Conservation (phyloP, 2,113 vertebrate genomes). For the Regulus satrapa region DNA sequence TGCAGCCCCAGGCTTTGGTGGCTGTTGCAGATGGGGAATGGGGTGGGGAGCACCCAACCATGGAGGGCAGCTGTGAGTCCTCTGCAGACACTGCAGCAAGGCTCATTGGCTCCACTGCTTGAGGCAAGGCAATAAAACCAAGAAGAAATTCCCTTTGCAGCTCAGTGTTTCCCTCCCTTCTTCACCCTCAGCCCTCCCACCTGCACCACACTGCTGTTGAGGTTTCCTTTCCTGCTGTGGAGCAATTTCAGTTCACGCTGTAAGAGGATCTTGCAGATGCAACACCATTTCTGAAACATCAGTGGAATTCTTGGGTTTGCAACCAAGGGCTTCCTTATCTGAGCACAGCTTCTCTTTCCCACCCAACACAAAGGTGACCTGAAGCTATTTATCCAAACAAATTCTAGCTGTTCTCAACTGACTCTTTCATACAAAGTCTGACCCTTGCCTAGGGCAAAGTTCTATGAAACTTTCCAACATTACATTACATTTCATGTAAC, state of each 20-base stretch:
- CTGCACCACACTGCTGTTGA: background rate
- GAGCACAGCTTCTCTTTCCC: background rate
- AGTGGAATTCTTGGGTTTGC: background rate
- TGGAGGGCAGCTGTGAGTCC: background rate
- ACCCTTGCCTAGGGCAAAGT: background rate
- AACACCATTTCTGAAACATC: background rate
- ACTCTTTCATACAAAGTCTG: background rate
- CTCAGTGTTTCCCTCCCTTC: background rate
- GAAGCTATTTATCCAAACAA: background rate
- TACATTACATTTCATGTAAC: background rate
- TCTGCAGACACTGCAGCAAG: background rate
- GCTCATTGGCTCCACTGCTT: accelerated
- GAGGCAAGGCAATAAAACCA: background rate
- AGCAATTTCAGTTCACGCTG: background rate
- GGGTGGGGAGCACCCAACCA: background rate
- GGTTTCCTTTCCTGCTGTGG: background rate
- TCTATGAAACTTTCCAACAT: background rate
- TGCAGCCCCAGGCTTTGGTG: background rate
- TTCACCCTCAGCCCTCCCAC: background rate
- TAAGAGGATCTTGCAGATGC: background rate
- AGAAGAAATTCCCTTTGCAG: background rate
- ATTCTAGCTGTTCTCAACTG: background rate
- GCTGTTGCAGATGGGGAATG: background rate
- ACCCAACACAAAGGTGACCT: background rate
- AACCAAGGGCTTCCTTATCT: background rate